phyloP scores from a whole-genome alignment of 2,113 vertebrate genomes.

The Hyperopisus bebe region DNA sequence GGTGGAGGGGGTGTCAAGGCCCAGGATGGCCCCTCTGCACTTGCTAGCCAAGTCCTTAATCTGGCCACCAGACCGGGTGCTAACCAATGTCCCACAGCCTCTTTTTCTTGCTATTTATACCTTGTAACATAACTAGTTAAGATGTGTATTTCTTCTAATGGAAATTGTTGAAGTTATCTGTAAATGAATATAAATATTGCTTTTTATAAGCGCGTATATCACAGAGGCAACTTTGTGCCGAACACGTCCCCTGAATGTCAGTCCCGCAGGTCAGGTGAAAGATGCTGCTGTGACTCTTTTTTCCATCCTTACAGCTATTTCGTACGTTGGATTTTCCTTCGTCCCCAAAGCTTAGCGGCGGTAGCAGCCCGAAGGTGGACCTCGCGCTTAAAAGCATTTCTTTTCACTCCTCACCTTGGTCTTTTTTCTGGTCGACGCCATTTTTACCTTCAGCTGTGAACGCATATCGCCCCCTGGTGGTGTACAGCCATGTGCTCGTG shows the following conservation, averaged over 20 bases:
- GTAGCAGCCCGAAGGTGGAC: slow-evolving; percentile 53
- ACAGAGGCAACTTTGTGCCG: slow-evolving; percentile 78
- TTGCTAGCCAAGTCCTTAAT: slow-evolving; percentile 34
- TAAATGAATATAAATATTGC: slow-evolving; percentile 97
- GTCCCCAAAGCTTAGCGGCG: slow-evolving; percentile 64
- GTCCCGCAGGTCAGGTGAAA: slow-evolving; percentile 72
- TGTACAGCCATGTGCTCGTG: slow-evolving; percentile 20
- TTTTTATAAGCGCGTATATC: slow-evolving; percentile 59
- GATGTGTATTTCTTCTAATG: slow-evolving; percentile 84
- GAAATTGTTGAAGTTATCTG: slow-evolving; percentile 67
- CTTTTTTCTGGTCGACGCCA: background rate
- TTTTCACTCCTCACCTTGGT: slow-evolving; percentile 21
- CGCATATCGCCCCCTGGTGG: slow-evolving; percentile 41
- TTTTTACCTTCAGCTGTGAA: background rate
- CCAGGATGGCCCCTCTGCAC: slow-evolving; percentile 7
- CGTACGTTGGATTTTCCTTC: slow-evolving; percentile 68
- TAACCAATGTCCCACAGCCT: slow-evolving; percentile 48
- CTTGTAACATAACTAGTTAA: slow-evolving; percentile 81
- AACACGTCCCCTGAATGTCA: slow-evolving; percentile 67
- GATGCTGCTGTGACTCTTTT: slow-evolving; percentile 72
- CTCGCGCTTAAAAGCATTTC: background rate
- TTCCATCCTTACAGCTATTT: slow-evolving; percentile 65
- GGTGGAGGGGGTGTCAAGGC: slow-evolving; percentile 2
- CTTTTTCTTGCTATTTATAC: slow-evolving; percentile 59
- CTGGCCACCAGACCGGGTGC: slow-evolving; percentile 55